These are phyloP conservation scores for Philopedon plagiatum DNA, from an alignment of 2,888 invertebrate species.

Conservation along the genomic window DNA sequence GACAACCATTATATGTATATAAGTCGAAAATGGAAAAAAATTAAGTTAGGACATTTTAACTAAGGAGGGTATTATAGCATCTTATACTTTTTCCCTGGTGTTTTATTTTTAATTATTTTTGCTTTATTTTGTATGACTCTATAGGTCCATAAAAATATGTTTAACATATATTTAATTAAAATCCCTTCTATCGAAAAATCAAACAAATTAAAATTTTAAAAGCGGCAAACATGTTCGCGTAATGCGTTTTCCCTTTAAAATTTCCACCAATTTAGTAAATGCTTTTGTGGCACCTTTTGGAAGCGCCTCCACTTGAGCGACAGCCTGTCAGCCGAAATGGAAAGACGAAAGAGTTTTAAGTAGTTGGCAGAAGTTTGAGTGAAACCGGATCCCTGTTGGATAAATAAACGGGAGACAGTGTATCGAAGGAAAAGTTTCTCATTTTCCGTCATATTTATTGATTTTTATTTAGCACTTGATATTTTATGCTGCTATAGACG, in stretches of 20 bases:
- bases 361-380: constrained; percentile 68
- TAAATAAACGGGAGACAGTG: constrained; percentile 63
- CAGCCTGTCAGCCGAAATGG: constrained; percentile 68
- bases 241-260: constrained; percentile 41
- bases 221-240: constrained; percentile 26
- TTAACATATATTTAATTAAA: too few relatives aligned
- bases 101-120: too few relatives aligned
- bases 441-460: constrained; percentile 53
- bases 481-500: neutral
- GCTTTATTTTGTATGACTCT: too few relatives aligned
- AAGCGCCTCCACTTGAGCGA: constrained; percentile 64
- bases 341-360: constrained; percentile 70
- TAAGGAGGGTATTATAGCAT: too few relatives aligned
- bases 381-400: constrained; percentile 64
- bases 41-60: too few relatives aligned
- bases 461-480: constrained; percentile 38
- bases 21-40: too few relatives aligned
- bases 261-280: constrained; percentile 64
- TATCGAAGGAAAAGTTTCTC: constrained; percentile 48
- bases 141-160: too few relatives aligned
- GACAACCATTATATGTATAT: too few relatives aligned
- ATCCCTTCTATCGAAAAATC: constrained; percentile 1
- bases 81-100: too few relatives aligned
- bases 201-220: constrained; percentile 36
- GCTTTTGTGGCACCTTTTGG: constrained; percentile 63